A percentile compares a stretch with the other conserved stretches of the same genome.
These are phyloP conservation scores for Diplolepis rosae DNA, from an alignment of 2,888 invertebrate species.

Conservation along the genomic window DNA sequence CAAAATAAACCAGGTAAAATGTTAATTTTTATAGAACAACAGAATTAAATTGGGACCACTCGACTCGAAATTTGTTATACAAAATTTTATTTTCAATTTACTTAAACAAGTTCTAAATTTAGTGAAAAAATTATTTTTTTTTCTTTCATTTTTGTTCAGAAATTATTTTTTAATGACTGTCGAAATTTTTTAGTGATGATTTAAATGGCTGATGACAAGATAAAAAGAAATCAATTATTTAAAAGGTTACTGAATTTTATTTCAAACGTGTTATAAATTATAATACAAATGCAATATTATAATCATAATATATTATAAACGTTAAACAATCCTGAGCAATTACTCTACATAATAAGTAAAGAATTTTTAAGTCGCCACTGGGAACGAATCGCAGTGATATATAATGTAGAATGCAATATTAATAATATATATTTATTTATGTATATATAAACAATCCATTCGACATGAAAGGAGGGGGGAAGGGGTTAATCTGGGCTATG, in stretches of 20 bases:
- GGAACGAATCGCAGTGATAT: conserved; percentile 58
- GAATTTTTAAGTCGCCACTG: conserved; percentile 57
- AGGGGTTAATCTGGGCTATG: conserved; percentile 59
- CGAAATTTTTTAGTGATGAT: no score
- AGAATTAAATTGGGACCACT: no score
- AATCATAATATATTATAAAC: conserved; percentile 69
- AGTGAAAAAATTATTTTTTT: no score
- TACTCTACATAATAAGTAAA: conserved; percentile 69
- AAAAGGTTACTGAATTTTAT: conserved; percentile 67
- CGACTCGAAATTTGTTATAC: no score
- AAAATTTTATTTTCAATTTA: no score
- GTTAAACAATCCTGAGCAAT: conserved; percentile 72
- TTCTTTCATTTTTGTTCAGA: no score
- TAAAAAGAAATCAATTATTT: conserved; percentile 6
- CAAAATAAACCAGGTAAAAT: no score
- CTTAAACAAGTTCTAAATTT: no score
- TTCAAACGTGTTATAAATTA: conserved; percentile 72
- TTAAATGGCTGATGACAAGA: no score
- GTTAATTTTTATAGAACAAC: no score
- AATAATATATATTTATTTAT: conserved; percentile 41
- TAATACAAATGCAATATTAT: conserved; percentile 70
- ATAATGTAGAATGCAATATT: conserved; percentile 61
- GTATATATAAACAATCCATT: conserved; percentile 65
- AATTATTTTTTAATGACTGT: no score
- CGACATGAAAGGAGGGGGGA: conserved; percentile 53